Conservation (phyloP, 2,888 invertebrate genomes). For the Eutolmus rufibarbis region DNA sequence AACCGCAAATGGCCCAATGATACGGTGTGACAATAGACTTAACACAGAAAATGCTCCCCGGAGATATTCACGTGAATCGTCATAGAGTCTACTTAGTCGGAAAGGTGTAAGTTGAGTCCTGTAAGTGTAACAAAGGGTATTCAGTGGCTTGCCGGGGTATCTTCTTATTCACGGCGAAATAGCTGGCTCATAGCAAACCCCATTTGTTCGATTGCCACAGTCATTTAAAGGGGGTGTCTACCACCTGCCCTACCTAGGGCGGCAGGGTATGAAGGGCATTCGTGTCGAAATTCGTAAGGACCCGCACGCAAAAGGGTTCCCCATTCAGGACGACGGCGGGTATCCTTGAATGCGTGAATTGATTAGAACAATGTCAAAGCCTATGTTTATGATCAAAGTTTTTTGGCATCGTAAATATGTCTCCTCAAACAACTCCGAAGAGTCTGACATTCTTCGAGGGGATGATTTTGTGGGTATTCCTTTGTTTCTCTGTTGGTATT, state of each 20-base stretch:
- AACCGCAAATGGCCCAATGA: constrained; percentile 42
- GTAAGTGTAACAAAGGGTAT: constrained; percentile 22
- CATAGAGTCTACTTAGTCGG: constrained; percentile 2
- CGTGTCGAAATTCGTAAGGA: too few relatives aligned
- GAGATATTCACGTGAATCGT: constrained; percentile 13
- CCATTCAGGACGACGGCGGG: background rate
- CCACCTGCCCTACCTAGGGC: background rate
- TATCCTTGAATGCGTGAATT: constrained; percentile 9
- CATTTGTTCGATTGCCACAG: constrained; percentile 34
- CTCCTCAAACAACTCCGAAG: background rate
- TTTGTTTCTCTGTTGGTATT: background rate
- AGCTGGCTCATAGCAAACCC: constrained; percentile 4
- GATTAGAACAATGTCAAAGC: constrained; percentile 24
- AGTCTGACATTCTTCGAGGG: background rate
- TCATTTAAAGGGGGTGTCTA: background rate
- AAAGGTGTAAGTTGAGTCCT: constrained; percentile 26
- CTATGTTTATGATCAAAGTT: background rate
- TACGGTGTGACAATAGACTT: constrained; percentile 39
- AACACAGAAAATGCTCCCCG: constrained; percentile 24
- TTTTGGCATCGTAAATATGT: background rate
- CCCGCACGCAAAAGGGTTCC: background rate
- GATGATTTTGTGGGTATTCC: background rate
- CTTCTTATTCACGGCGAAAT: constrained; percentile 30
- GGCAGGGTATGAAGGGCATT: too few relatives aligned
- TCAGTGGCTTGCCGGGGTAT: constrained; percentile 11